Percentiles rank a stretch among this genome's conserved stretches.
These are phyloP conservation scores for Anolis apletophallus DNA, from an alignment of 2,797 vertebrate genomes.

Conservation along the genomic window DNA sequence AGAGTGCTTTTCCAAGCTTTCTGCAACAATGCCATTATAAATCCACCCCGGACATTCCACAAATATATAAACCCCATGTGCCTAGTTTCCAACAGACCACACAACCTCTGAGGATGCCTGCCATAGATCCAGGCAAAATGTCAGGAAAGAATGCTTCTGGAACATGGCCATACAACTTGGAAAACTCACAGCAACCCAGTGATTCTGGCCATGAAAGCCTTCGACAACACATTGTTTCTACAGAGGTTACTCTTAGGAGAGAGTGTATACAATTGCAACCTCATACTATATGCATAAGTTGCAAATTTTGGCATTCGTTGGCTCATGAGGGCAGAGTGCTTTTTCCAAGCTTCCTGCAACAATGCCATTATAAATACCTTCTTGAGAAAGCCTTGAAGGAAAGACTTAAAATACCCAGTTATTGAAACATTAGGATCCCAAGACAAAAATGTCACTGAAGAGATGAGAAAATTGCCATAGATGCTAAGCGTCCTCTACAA, in stretches of 20 bases:
- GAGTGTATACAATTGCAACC: neutral
- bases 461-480: neutral
- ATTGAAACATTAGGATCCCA: neutral
- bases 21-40: neutral
- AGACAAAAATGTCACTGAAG: neutral
- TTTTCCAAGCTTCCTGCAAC: neutral
- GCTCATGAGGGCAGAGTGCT: neutral
- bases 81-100: no score
- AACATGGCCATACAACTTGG: no score
- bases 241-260: neutral
- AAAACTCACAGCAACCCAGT: no score
- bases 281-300: no score
- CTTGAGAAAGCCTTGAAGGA: neutral
- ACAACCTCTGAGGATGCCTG: no score
- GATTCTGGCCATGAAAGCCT: no score
- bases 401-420: neutral
- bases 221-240: no score
- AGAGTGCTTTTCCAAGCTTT: neutral
- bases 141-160: no score
- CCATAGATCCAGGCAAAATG: no score
- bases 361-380: neutral
- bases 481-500: neutral
- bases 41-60: no score
- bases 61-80: no score
- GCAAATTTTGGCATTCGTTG: neutral